Evolutionary conservation across 2,113 vertebrate genomes (phyloP).

Genomic region (Heterotilapia buettikoferi): DNA sequence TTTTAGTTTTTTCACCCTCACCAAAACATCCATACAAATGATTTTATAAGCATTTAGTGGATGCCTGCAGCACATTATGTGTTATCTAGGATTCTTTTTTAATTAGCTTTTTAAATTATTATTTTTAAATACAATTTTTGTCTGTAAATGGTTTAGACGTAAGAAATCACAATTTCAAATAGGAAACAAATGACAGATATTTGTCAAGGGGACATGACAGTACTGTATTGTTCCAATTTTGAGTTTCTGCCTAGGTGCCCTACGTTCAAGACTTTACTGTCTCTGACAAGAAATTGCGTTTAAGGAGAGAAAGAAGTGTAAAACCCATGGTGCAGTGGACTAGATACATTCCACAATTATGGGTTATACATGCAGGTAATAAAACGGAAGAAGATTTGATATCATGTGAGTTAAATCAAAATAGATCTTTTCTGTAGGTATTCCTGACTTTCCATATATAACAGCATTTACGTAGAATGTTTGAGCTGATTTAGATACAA

Average conservation of each 20-base stretch:
- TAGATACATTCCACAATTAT: background rate
- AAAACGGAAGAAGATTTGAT: background rate
- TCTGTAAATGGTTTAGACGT: background rate
- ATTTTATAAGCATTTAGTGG: background rate
- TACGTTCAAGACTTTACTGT: slow-evolving; percentile 7
- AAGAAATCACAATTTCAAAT: background rate
- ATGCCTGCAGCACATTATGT: background rate
- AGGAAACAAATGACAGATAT: background rate
- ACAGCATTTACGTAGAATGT: background rate
- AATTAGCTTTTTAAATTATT: background rate
- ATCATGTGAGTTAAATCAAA: background rate
- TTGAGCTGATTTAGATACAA: background rate
- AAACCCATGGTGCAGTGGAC: background rate
- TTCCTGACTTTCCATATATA: background rate
- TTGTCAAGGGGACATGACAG: background rate
- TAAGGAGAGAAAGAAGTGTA: slow-evolving; percentile 6
- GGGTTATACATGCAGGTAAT: background rate
- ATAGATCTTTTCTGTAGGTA: background rate
- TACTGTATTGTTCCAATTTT: background rate
- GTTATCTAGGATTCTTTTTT: background rate
- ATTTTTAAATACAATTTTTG: background rate
- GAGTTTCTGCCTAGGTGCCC: background rate
- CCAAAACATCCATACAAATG: background rate
- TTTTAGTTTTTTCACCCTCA: background rate
- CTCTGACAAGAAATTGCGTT: background rate